These are phyloP conservation scores for Stramonita haemastoma DNA, from an alignment of 2,888 invertebrate genomes.

Conservation along the genomic window DNA sequence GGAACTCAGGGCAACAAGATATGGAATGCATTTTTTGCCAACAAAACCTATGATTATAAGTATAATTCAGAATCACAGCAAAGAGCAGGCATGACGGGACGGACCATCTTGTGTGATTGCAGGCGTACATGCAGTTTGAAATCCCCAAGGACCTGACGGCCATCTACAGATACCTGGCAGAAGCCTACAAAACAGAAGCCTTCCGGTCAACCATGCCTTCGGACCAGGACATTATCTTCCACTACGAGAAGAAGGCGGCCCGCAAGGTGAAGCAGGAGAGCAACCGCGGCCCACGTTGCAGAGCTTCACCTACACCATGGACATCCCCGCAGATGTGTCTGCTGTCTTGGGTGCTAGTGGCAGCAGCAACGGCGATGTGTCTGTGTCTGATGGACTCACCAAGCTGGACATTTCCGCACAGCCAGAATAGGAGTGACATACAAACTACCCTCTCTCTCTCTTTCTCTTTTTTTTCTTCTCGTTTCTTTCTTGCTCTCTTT, in stretches of 20 bases:
- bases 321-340: conserved; percentile 84
- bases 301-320: conserved; percentile 96
- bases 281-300: conserved; percentile 81
- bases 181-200: conserved; percentile 98
- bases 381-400: conserved; percentile 10
- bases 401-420: conserved; percentile 25
- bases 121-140: conserved; percentile 80
- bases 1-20: too few relatives aligned
- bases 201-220: conserved; percentile 99
- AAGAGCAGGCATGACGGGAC: too few relatives aligned
- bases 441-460: not conserved
- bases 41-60: too few relatives aligned
- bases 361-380: conserved; percentile 30
- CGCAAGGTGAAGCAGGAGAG: not conserved
- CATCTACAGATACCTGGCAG: conserved; percentile 98
- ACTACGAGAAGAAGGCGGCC: conserved; percentile 82
- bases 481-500: not conserved
- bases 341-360: not conserved
- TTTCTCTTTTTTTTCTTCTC: not conserved
- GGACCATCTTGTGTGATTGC: conserved; percentile 28
- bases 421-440: not conserved
- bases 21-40: too few relatives aligned
- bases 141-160: conserved; percentile 85
- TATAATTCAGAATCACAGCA: too few relatives aligned
- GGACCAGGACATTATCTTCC: conserved; percentile 99